Conservation (phyloP, 2,797 vertebrate genomes). For the Siniperca undulata region DNA sequence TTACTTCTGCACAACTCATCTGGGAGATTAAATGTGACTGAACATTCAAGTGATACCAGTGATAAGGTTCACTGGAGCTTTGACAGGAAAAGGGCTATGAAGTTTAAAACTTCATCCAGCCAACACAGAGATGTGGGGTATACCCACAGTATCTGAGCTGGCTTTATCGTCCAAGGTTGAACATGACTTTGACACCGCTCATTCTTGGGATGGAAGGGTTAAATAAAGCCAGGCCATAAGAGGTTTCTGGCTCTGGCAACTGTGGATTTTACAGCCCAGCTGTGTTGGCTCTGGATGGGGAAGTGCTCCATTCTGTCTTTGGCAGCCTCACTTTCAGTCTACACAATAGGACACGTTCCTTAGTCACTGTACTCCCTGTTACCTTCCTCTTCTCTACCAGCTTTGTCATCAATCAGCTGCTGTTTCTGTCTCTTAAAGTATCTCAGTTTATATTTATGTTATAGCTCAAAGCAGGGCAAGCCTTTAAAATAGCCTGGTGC, state of each 20-base stretch:
- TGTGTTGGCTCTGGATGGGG: constrained; percentile 48
- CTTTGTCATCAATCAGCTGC: constrained; percentile 24
- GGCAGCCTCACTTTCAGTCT: constrained; percentile 28
- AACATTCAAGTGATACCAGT: not conserved
- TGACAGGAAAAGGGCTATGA: not conserved
- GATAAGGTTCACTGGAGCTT: not conserved
- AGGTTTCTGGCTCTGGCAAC: constrained; percentile 44
- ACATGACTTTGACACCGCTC: not conserved
- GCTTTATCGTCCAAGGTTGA: not conserved
- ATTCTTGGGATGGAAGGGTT: constrained; percentile 2
- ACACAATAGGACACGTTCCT: constrained; percentile 16
- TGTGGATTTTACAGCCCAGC: constrained; percentile 54
- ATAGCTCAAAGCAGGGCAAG: constrained; percentile 27
- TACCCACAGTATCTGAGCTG: constrained; percentile 8
- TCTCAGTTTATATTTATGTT: constrained; percentile 36
- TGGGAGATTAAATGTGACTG: not conserved
- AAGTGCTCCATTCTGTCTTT: constrained; percentile 38
- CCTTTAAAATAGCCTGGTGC: constrained; percentile 43
- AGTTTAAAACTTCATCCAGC: not conserved
- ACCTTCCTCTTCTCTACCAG: constrained; percentile 9
- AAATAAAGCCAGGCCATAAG: constrained; percentile 20
- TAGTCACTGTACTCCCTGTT: constrained; percentile 25
- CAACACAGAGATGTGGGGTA: not conserved
- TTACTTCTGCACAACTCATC: not conserved
- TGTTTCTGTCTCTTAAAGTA: constrained; percentile 6